A percentile compares a stretch with the other conserved stretches of the same genome.
These are phyloP conservation scores for Triops longicaudatus DNA, from an alignment of 1,140 invertebrate species.

Conservation along the genomic window DNA sequence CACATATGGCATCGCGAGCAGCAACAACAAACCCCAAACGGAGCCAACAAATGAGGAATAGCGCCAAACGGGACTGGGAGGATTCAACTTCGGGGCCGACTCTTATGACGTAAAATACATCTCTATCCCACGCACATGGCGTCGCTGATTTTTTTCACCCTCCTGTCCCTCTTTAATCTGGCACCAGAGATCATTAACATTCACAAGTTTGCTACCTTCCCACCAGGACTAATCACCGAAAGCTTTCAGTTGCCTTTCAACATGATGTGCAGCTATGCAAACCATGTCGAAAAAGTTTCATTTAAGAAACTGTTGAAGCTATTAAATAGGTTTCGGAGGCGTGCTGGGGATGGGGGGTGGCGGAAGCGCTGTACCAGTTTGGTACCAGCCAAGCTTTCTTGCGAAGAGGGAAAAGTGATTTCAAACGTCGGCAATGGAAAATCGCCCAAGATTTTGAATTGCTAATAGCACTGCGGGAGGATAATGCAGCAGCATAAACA, in stretches of 20 bases:
- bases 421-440: background rate
- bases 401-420: background rate
- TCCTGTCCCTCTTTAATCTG: background rate
- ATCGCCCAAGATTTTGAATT: background rate
- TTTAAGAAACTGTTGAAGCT: background rate
- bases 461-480: background rate
- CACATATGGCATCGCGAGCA: background rate
- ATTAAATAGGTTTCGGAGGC: too few relatives aligned
- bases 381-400: background rate
- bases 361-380: too few relatives aligned
- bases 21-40: background rate
- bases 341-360: too few relatives aligned
- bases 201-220: background rate
- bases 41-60: background rate
- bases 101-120: conserved; percentile 1
- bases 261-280: background rate
- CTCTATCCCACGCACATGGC: background rate
- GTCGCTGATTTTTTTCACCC: background rate
- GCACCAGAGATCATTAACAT: background rate
- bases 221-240: background rate
- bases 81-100: background rate
- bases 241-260: background rate
- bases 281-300: background rate
- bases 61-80: background rate
- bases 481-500: background rate